Conservation (phyloP, 1,140 invertebrate species). For the Sarcophaga peregrina region DNA sequence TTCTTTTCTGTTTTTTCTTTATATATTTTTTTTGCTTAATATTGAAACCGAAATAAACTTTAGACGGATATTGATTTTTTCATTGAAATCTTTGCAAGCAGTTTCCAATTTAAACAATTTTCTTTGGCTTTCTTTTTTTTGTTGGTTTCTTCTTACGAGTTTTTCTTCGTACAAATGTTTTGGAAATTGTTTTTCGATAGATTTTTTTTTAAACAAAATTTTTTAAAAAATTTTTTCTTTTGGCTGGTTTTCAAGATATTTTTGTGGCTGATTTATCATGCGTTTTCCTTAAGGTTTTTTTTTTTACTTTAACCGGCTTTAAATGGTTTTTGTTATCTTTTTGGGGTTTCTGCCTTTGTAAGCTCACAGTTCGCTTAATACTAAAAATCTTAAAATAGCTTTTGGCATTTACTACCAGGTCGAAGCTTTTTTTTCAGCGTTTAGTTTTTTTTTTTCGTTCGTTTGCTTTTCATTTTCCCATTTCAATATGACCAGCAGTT, state of each 20-base stretch:
- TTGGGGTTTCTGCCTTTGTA: conserved; percentile 42
- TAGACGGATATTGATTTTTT: conserved; percentile 67
- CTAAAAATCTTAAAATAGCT: conserved; percentile 35
- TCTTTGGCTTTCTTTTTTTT: conserved; percentile 29
- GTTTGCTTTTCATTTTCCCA: neutral
- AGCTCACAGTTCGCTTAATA: conserved; percentile 48
- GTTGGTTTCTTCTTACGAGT: neutral
- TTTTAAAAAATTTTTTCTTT: neutral
- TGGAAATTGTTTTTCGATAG: too few relatives aligned
- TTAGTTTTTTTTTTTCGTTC: too few relatives aligned
- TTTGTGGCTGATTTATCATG: neutral
- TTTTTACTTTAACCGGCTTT: conserved; percentile 42
- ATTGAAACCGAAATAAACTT: conserved; percentile 64
- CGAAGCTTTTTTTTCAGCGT: conserved; percentile 30
- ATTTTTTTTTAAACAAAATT: neutral
- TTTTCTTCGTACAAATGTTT: too few relatives aligned
- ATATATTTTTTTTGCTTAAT: conserved; percentile 39
- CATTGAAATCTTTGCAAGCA: conserved; percentile 16
- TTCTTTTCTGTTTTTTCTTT: conserved; percentile 24
- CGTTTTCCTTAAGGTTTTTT: conserved; percentile 10
- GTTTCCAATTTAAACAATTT: conserved; percentile 7
- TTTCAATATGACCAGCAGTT: neutral
- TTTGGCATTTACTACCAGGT: conserved; percentile 38
- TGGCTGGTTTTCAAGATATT: neutral
- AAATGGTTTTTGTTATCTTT: conserved; percentile 22